Evolutionary conservation across 2,113 vertebrate species (phyloP), one percentile per base, ranked within the genome.

Genomic region (Cromileptes altivelis): DNA sequence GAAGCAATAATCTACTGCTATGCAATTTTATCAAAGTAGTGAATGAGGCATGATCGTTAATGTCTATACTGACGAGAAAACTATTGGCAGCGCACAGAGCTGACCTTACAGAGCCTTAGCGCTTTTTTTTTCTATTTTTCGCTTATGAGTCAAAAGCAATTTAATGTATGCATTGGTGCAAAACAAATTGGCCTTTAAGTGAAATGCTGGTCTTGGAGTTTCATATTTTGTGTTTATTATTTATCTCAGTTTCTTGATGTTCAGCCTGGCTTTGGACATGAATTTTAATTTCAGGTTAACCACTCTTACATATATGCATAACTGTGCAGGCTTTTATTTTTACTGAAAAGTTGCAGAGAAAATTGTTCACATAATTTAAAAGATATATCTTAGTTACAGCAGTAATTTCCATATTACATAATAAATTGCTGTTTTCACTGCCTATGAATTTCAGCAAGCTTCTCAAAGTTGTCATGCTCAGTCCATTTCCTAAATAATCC

Each of bases 141-240:
- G 19, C 17, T 60, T 21, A 57, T 69, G 50, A 47, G 47, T 70
- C 25, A 53, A 65, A 84, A 81, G 8, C 37, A 69, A 7, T 74
- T 73, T 33, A 64, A 82, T 40, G 0, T 30, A 73, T 83, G 49
- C 76, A 58, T 7, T 73, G 56, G 11, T 70, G 71, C 47, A 80
- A 69, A 76, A 82, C 23, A 68, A 62, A 79, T 33, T 75, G 45
- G 15, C 52, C 52, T 78, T 17, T 65, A 78, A 64, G 52, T 75
- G 45, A 10, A 45, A 45, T 45, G 42, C 42, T 45, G 42, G 42
- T 45, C 15, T 25, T 12, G 8, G 13, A 55, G 56, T 80, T 80
- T 67, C 33, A 84, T 68, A 18, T 64, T 65, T 71, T 8, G 21
- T 65, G 42, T 57, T 82, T 45, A 61, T 15, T 49, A 61, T 71